Evolutionary conservation across 2,113 vertebrate species (phyloP), one percentile per base, ranked within the genome.

Genomic region (Pseudolaguvia tuberculata): DNA sequence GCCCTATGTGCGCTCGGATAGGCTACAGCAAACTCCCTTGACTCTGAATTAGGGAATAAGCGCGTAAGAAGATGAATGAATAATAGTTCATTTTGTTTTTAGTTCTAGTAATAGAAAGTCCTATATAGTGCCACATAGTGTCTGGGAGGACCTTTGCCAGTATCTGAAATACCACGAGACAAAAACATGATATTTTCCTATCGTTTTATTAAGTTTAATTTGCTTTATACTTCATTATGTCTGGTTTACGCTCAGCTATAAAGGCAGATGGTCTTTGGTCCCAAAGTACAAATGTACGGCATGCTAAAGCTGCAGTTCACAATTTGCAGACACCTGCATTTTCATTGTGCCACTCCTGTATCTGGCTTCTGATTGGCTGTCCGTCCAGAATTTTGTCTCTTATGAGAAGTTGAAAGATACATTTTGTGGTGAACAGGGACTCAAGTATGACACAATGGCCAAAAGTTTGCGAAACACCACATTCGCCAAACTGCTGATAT

Each of bases 231-330:
- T 42, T 27, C 6, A 11, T 27, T 72, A 13, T 51, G 57, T 48
- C 52, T 52, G 66, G 45, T 74, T 58, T 79, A 73, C 59, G 61
- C 17, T 47, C 29, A 47, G 61, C 77, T 77, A 45, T 57, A 72
- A 52, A 79, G 76, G 68, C 78, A 77, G 71, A 59, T 48, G 68
- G 75, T 72, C 35, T 45, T 73, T 70, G 1, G 65, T 48, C 52
- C 12, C 7, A n/a, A 25, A 61, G 71, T 73, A 63, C 57, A 78
- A 83, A 88, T 83, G 77, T 85, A 83, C 84, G 86, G 82, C 85
- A 86, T 71, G 47, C 20, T 15, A 79, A 78, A 42, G 45, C 70
- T 69, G 72, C 75, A 75, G 62, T 70, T 51, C 63, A 62, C 70
- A 70, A 59, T 81, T 66, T 80, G 80, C 80, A 63, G 53, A 68